Evolutionary conservation across 2,888 invertebrate species (phyloP).

Genomic region (Eurytoma adleriae): DNA sequence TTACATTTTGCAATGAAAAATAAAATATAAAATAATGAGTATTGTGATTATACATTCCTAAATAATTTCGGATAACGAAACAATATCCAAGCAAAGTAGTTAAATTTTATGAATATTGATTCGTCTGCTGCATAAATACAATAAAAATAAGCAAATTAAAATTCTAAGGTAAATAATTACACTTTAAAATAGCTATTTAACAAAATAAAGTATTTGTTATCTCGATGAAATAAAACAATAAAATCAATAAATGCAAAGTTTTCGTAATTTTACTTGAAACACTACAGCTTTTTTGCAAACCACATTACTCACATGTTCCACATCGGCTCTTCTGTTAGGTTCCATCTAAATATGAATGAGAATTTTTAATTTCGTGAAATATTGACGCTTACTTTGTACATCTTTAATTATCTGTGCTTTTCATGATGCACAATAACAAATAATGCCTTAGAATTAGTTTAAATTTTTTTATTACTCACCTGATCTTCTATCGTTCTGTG

Average conservation of each 20-base stretch:
- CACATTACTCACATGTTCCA: conserved; percentile 86
- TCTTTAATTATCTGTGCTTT: neutral
- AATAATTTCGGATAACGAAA: conserved; percentile 34
- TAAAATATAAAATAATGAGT: conserved; percentile 60
- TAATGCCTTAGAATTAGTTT: conserved; percentile 44
- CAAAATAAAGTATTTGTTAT: neutral
- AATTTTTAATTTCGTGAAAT: conserved; percentile 52
- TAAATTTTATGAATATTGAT: conserved; percentile 24
- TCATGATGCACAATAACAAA: conserved; percentile 18
- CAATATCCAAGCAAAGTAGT: conserved; percentile 50
- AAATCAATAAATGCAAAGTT: conserved; percentile 48
- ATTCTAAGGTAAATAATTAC: conserved; percentile 7
- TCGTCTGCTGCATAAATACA: conserved; percentile 21
- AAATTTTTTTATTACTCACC: conserved; percentile 78
- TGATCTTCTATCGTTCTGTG: conserved; percentile 98
- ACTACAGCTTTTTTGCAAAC: conserved; percentile 60
- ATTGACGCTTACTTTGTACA: conserved; percentile 11
- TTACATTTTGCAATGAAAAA: conserved; percentile 31
- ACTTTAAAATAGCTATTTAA: neutral
- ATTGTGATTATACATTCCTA: conserved; percentile 50
- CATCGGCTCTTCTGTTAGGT: conserved; percentile 88
- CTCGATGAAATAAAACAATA: conserved; percentile 44
- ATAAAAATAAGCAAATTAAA: conserved; percentile 31
- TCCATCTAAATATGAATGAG: conserved; percentile 83
- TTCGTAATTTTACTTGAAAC: conserved; percentile 55